Evolutionary conservation across 2,113 vertebrate species (phyloP), one percentile per base, ranked within the genome.

Genomic region (Ginglymostoma cirratum): DNA sequence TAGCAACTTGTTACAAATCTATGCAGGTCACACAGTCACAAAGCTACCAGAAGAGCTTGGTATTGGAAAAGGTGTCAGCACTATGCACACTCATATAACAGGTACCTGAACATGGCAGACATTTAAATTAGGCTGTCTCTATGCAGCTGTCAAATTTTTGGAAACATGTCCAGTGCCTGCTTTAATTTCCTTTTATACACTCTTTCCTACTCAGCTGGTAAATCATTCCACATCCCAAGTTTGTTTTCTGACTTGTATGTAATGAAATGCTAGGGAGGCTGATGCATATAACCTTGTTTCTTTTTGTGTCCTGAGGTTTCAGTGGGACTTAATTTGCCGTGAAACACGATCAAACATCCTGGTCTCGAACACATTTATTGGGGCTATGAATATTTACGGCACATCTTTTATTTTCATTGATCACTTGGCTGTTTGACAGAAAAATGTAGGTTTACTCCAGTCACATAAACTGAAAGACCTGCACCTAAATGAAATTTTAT

Each of bases 401-500:
- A 34, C 14, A 15, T 17, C 27, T 61, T 61, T 61, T 34, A 15
- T 52, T 34, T 30, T 6, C 27, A 65, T 61, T 90, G 30, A 61
- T 65, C 27, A 34, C 6, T 66, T 66, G 23, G 89, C 89, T 93
- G 19, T 93, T 93, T 67, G 34, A 66, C 61, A 66, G 19, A 19
- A 61, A 61, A 90, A 15, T 90, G 80, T 19, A 83, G 4, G 2
- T 15, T 90, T 90, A 55, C 34, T 93, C 38, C 38, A 92, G 87
- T 61, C 5, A 61, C 34, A 61, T 14, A 93, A 65, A 90, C 30
- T 65, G 23, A 27, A 90, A 90, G 27, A 34, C 14, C 24, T 90
- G 87, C 30, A 61, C 34, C 34, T 61, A 93, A 93, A 93, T 67
- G 8, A n/a, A 93, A 93, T 93, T 19, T 93, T 93, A 24, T 93